Evolutionary conservation across 2,797 vertebrate genomes (phyloP).

Genomic region (Octomys mimax): DNA sequence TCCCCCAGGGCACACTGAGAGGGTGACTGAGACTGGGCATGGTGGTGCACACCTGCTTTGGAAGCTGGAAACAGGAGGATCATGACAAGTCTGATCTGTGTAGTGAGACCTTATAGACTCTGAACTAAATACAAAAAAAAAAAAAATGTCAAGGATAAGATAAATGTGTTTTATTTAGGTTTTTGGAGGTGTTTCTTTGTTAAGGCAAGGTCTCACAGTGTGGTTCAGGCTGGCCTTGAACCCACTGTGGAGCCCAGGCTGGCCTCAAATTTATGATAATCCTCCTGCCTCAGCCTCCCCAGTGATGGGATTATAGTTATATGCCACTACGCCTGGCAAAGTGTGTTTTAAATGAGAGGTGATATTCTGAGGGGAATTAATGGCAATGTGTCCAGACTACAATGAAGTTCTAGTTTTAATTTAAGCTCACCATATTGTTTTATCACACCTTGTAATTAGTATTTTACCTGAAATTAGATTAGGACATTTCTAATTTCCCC

Average conservation of each 20-base stretch:
- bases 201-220: background rate
- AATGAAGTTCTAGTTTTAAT: background rate
- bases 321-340: background rate
- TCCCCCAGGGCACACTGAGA: too few relatives aligned
- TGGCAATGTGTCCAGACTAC: background rate
- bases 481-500: constrained; percentile 33
- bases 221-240: background rate
- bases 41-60: too few relatives aligned
- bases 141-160: background rate
- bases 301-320: background rate
- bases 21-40: too few relatives aligned
- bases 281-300: background rate
- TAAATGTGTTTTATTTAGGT: background rate
- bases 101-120: too few relatives aligned
- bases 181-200: background rate
- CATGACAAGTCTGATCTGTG: too few relatives aligned
- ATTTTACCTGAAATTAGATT: constrained; percentile 41
- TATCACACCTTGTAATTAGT: background rate
- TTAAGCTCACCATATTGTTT: background rate
- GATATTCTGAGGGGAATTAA: background rate
- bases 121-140: too few relatives aligned
- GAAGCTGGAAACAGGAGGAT: too few relatives aligned
- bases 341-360: background rate
- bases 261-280: background rate
- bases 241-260: background rate